phyloP scores from a whole-genome alignment of 2,888 invertebrate genomes.

The Nephrotoma appendiculata region DNA sequence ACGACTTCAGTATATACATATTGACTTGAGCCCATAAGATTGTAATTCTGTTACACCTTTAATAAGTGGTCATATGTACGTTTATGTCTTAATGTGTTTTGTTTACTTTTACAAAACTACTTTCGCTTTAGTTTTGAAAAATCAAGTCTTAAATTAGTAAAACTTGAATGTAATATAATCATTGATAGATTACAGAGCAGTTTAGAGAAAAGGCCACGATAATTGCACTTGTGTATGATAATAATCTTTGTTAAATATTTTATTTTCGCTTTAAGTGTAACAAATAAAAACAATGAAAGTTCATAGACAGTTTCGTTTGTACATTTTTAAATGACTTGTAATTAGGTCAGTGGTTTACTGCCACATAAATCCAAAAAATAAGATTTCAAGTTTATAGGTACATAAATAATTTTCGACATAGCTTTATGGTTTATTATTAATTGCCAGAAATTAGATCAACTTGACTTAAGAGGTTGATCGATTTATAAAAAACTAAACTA shows the following conservation, averaged over 20 bases:
- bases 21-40: too few relatives aligned
- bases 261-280: not conserved
- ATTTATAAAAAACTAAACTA: too few relatives aligned
- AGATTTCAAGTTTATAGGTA: not conserved
- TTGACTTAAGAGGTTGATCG: not conserved
- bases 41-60: too few relatives aligned
- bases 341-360: not conserved
- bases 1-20: too few relatives aligned
- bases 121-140: not conserved
- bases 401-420: not conserved
- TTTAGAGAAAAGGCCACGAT: too few relatives aligned
- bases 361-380: not conserved
- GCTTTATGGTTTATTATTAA: not conserved
- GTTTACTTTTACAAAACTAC: not conserved
- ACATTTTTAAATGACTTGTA: not conserved
- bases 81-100: too few relatives aligned
- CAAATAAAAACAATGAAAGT: not conserved
- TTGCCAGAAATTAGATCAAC: not conserved
- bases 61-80: too few relatives aligned
- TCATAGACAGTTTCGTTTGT: not conserved
- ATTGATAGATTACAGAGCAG: too few relatives aligned
- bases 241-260: not conserved
- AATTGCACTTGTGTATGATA: too few relatives aligned
- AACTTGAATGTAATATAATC: too few relatives aligned
- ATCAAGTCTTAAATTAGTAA: not conserved